Evolutionary conservation across 2,113 vertebrate species (phyloP).

Genomic region (Machaerirhynchus nigripectus): DNA sequence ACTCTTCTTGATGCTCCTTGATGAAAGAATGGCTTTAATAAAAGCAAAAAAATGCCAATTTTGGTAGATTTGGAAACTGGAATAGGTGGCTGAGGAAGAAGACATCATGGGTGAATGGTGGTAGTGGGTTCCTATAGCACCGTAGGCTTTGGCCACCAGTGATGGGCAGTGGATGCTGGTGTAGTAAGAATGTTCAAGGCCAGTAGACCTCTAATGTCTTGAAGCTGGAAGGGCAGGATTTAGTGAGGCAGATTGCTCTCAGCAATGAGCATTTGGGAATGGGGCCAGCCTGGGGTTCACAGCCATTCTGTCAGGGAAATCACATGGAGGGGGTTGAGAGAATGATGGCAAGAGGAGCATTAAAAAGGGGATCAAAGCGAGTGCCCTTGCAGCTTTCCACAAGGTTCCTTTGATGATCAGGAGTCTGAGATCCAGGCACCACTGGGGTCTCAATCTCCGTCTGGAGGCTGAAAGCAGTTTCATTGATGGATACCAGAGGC

Average conservation of each 20-base stretch:
- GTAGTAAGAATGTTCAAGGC: not conserved
- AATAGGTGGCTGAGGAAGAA: not conserved
- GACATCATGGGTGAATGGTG: not conserved
- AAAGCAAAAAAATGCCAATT: not conserved
- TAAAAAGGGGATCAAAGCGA: not conserved
- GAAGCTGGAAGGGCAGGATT: not conserved
- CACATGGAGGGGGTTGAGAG: rapidly evolving
- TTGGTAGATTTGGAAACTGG: not conserved
- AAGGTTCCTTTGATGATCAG: not conserved
- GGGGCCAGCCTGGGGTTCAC: not conserved
- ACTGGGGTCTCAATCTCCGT: not conserved
- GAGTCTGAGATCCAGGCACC: not conserved
- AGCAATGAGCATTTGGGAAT: not conserved
- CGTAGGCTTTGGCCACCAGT: not conserved
- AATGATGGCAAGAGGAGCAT: not conserved
- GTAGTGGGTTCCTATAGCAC: not conserved
- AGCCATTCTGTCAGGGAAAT: not conserved
- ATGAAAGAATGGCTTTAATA: not conserved
- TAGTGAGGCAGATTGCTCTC: not conserved
- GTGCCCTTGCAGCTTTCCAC: not conserved
- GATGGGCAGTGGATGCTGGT: not conserved
- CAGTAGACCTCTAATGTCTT: not conserved
- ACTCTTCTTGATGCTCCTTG: not conserved
- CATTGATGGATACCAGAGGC: not conserved
- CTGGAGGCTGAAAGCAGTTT: not conserved